Percentiles rank a stretch among this genome's conserved stretches.
These are phyloP conservation scores for Tortrix viridana DNA, from an alignment of 2,888 invertebrate species.

Conservation along the genomic window DNA sequence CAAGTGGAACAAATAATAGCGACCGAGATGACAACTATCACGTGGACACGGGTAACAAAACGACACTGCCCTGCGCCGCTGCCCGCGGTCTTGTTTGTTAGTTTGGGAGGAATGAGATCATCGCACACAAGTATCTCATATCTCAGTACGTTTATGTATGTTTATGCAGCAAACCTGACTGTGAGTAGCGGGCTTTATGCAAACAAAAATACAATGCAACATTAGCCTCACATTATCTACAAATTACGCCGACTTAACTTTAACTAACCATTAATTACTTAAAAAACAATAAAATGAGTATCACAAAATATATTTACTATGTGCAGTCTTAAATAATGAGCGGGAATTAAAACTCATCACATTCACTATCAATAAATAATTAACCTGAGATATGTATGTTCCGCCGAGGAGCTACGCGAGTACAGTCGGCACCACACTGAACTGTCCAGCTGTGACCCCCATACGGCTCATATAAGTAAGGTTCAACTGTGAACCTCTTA, in stretches of 20 bases:
- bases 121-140: too few relatives aligned
- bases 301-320: conserved; percentile 68
- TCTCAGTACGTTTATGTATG: too few relatives aligned
- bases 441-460: too few relatives aligned
- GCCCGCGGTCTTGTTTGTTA: not conserved
- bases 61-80: conserved; percentile 7
- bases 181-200: conserved; percentile 10
- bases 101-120: not conserved
- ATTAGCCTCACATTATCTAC: conserved; percentile 48
- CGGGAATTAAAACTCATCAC: conserved; percentile 53
- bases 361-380: conserved; percentile 59
- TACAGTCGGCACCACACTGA: too few relatives aligned
- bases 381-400: conserved; percentile 75
- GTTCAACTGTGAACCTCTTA: too few relatives aligned
- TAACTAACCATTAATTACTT: conserved; percentile 46
- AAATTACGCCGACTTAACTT: conserved; percentile 48
- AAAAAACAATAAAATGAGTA: conserved; percentile 53
- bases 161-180: not conserved
- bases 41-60: conserved; percentile 41
- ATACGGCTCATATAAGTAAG: too few relatives aligned
- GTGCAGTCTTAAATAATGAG: conserved; percentile 71
- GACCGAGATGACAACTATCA: conserved; percentile 45
- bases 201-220: conserved; percentile 50
- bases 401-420: conserved; percentile 24
- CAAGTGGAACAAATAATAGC: conserved; percentile 62